Conservation (phyloP, 2,797 vertebrate species). For the Gobionotothen gibberifrons region DNA sequence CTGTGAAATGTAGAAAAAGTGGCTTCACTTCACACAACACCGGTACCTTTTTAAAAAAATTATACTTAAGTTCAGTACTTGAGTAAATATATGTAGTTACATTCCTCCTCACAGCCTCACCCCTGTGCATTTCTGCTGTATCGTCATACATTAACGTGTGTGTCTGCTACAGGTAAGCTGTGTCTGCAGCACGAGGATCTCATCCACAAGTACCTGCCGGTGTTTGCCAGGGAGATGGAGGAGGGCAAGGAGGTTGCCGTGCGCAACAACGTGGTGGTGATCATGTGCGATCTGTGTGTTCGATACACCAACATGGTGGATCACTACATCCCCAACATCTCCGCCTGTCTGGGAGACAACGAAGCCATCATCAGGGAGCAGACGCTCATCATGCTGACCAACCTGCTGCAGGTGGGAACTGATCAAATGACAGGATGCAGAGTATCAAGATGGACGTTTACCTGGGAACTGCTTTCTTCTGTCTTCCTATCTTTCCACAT, state of each 20-base stretch:
- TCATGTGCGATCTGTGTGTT: slow-evolving; percentile 94
- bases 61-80: too few species aligned
- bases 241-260: slow-evolving; percentile 85
- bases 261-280: slow-evolving; percentile 91
- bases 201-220: slow-evolving; percentile 88
- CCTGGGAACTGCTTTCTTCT: too few species aligned
- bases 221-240: slow-evolving; percentile 92
- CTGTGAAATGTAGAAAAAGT: too few species aligned
- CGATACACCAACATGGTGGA: slow-evolving; percentile 93
- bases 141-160: neutral
- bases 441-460: too few species aligned
- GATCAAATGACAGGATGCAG: neutral
- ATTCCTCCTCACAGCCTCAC: neutral
- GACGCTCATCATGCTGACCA: slow-evolving; percentile 93
- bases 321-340: slow-evolving; percentile 90
- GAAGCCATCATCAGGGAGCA: slow-evolving; percentile 90
- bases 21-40: too few species aligned
- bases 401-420: slow-evolving; percentile 90
- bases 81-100: too few species aligned
- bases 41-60: too few species aligned
- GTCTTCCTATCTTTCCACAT: too few species aligned
- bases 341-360: slow-evolving; percentile 88
- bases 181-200: slow-evolving; percentile 94
- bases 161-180: slow-evolving; percentile 86
- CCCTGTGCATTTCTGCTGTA: neutral